Evolutionary conservation across 2,888 invertebrate genomes (phyloP).

Genomic region (Rhogogaster chlorosoma): DNA sequence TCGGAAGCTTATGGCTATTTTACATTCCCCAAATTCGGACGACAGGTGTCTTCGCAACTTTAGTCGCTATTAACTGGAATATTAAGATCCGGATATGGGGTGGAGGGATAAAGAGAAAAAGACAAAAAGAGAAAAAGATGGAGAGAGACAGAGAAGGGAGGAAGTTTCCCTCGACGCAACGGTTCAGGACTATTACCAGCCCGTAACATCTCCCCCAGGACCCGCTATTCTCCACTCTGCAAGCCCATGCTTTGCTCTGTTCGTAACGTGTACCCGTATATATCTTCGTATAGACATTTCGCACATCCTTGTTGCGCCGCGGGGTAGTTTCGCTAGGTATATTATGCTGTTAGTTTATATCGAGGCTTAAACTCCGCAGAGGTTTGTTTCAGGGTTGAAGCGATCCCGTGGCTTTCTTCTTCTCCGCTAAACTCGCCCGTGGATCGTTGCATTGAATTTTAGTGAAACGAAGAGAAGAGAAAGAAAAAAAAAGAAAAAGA

Average conservation of each 20-base stretch:
- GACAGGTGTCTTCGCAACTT: background rate
- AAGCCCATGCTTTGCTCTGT: background rate
- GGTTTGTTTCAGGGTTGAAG: background rate
- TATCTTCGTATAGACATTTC: conserved; percentile 39
- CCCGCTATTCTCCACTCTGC: conserved; percentile 29
- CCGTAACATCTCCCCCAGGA: conserved; percentile 47
- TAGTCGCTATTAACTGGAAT: background rate
- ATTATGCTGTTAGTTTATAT: background rate
- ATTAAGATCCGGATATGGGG: background rate
- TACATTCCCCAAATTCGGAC: background rate
- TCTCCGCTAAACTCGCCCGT: background rate
- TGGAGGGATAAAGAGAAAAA: too few relatives aligned
- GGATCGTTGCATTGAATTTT: background rate
- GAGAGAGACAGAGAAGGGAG: background rate
- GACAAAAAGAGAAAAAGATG: background rate
- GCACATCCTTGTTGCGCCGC: conserved; percentile 31
- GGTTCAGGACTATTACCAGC: conserved; percentile 45
- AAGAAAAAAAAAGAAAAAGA: background rate
- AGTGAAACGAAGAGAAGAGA: background rate
- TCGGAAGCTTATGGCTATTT: background rate
- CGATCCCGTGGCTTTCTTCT: background rate
- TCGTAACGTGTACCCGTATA: background rate
- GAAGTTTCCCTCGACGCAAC: background rate
- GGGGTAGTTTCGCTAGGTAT: background rate
- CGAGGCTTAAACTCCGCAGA: background rate